Evolutionary conservation across 2,888 invertebrate species (phyloP), one percentile per base, ranked within the genome.

Genomic region (Watsonalla binaria): DNA sequence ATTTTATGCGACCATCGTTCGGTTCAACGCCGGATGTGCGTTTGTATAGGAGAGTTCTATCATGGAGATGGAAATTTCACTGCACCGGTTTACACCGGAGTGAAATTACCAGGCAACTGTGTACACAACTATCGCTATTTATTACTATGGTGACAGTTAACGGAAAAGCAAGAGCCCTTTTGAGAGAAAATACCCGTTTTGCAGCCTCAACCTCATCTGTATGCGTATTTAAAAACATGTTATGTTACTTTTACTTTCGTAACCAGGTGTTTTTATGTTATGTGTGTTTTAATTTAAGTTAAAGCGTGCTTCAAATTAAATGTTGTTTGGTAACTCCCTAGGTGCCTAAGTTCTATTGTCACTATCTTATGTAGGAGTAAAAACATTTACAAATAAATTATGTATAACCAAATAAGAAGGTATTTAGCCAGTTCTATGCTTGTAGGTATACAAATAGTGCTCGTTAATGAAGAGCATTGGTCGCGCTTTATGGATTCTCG

Each of bases 61-160:
- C 55, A 48, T 51, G 59, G 46, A 65, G 55, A 62, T 63, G 55
- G 58, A 60, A 54, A 57, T 63, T 68, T 65, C 60, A 62, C 68
- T 62, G 68, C 47, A 48, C 6, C 48, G 37, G 37, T 62, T 70
- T 68, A 68, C 69, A 59, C 69, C 59, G 13, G 13, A 48, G 48
- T 14, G 48, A 48, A 48, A 48, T 37, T 48, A 37, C 9, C 49
- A 14, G 14, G 35, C 11, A 42, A 11, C 5, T 42, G 11, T 11
- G 1, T 5, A 1, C 11, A 42, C 42, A 42, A 8, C 37, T 37
- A 37, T 37, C 6, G 37, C 11, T 42, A 42, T 11, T 4, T 42
- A 42, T 9, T 9, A 8, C 37, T 5, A 11, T 42, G 11, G 42
- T 11, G 42, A 42, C 11, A 5, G 42, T 11, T 42, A 8, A 42